phyloP scores from a whole-genome alignment of 2,888 invertebrate genomes.

The Melinaea menophilus region DNA sequence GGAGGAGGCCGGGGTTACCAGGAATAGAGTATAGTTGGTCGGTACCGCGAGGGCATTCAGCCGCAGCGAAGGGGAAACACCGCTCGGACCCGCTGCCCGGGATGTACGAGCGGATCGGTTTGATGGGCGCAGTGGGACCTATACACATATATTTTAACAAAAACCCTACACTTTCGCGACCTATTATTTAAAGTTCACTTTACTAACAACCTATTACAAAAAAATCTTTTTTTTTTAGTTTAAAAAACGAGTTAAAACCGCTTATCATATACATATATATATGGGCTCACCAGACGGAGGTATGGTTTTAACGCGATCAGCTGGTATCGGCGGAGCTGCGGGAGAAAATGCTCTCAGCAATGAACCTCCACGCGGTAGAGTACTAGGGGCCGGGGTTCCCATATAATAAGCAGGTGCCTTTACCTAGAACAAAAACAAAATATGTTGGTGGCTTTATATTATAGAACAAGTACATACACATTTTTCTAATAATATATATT shows the following conservation, averaged over 20 bases:
- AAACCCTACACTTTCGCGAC: constrained; percentile 11
- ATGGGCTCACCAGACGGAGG: constrained; percentile 42
- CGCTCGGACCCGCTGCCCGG: constrained; percentile 62
- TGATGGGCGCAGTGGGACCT: constrained; percentile 60
- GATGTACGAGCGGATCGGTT: constrained; percentile 63
- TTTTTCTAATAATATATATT: neutral
- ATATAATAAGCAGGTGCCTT: constrained; percentile 85
- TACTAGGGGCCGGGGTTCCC: constrained; percentile 78
- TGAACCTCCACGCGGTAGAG: constrained; percentile 82
- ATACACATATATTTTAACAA: constrained; percentile 47
- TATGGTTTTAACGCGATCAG: constrained; percentile 76
- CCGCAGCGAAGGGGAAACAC: constrained; percentile 58
- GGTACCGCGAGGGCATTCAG: constrained; percentile 55
- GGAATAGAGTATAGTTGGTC: constrained; percentile 69
- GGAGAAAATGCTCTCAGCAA: constrained; percentile 84
- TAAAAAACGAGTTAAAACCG: too few species aligned
- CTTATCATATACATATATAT: too few species aligned
- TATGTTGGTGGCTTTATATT: constrained; percentile 12
- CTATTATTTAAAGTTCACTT: neutral
- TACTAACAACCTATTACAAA: too few species aligned
- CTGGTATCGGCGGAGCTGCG: constrained; percentile 74
- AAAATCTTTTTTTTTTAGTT: too few species aligned
- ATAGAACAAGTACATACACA: too few species aligned
- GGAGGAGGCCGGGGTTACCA: constrained; percentile 54
- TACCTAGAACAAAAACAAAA: constrained; percentile 39